Base-by-base conservation (phyloP, 2,888 invertebrate species). In the Eupithecia centaureata region DNA sequence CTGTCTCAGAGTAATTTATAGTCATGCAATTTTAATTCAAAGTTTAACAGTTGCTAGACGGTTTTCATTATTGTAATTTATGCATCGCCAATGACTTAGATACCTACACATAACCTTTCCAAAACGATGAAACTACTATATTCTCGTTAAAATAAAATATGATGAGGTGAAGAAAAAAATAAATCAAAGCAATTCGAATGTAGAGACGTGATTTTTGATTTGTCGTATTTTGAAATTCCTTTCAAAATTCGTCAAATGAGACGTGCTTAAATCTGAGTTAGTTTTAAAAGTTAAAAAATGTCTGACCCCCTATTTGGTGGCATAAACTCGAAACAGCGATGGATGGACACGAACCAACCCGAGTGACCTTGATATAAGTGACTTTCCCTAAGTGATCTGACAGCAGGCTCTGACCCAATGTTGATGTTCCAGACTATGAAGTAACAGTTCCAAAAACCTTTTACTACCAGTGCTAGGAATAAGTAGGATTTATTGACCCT, bases 381-480 rank as follows among this genome's bases (percentile, higher is more conserved):
- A 98, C 97, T 66, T 96, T 95, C 8, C 96, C 97, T 67, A 97
- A 94, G 86, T 98, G 98, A 0, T 96, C 97, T 0, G 95, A 95
- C n/a, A 97, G 90, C 0, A 96, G 95, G 88, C 79, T 97, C 96
- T 47, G 96, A 95, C 1, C 97, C 97, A 0, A 97, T 97, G 79
- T 97, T 96, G 80, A 98, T 95, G 82, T 98, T 97, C 96, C 97
- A 98, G 5, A 97, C 95, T 70, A 97, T 97, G 1, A 97, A 92
- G 83, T 96, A 97, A 69, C 95, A 35, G 15, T 15, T 35, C 96
- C 97, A 98, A n/a, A n/a, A n/a, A n/a, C n/a, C n/a, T n/a, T n/a
- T n/a, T n/a, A n/a, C n/a, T n/a, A n/a, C n/a, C n/a, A n/a, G n/a
- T n/a, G n/a, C n/a, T n/a, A n/a, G n/a, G n/a, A n/a, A n/a, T n/a